These are phyloP conservation scores for Pristionchus mayeri DNA, from an alignment of 2,888 invertebrate species.

Conservation along the genomic window DNA sequence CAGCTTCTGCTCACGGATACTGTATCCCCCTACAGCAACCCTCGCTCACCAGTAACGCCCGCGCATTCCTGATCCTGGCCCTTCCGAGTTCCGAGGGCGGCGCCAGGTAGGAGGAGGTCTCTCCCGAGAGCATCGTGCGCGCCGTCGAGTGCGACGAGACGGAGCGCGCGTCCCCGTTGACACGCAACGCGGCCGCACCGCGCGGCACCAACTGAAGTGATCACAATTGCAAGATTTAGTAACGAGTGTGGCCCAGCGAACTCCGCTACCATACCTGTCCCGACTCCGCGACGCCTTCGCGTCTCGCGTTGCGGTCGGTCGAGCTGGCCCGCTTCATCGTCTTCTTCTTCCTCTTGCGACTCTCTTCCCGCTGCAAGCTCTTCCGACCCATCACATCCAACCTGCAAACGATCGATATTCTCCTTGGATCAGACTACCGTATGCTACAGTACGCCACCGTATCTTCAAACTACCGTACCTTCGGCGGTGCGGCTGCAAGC, in stretches of 20 bases:
- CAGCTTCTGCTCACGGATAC: too few relatives aligned
- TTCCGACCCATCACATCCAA: background rate
- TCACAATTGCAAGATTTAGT: too few relatives aligned
- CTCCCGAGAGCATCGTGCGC: background rate
- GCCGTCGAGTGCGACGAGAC: background rate
- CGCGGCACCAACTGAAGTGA: constrained; percentile 3
- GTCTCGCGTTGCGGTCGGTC: background rate
- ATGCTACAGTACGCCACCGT: background rate
- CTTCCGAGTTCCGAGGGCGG: background rate
- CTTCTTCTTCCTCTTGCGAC: background rate
- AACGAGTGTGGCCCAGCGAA: background rate
- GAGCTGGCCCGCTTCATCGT: background rate
- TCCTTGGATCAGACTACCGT: background rate
- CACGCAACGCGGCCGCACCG: too few relatives aligned
- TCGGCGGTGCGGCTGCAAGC: background rate
- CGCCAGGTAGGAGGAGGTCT: background rate
- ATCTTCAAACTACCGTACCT: background rate
- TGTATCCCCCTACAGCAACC: too few relatives aligned
- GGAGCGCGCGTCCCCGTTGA: background rate
- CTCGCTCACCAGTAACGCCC: background rate
- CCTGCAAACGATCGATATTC: background rate
- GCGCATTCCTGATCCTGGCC: background rate
- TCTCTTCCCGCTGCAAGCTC: too few relatives aligned
- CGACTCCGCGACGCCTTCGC: background rate
- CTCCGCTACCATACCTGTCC: background rate